Evolutionary conservation across 2,113 vertebrate genomes (phyloP), one percentile per base, ranked within the genome.

Genomic region (Menura novaehollandiae): DNA sequence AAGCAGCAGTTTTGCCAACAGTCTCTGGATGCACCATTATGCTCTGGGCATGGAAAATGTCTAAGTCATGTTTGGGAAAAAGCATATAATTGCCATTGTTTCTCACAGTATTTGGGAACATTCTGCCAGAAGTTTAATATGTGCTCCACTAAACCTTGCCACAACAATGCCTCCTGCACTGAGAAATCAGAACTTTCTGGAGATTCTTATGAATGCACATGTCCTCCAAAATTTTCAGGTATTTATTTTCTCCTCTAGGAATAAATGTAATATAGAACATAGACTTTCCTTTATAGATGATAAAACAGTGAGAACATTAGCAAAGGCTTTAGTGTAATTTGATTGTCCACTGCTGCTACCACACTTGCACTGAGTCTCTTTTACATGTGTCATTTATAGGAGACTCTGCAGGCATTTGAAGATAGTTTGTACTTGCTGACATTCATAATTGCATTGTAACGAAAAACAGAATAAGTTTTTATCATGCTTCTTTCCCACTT

Each of bases 21-120:
- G 32, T 97, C 95, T 74, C 95, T 94, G 47, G 96, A 93, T 39
- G 90, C 97, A 67, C 96, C 93, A 1, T 95, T 98, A 16, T 99
- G 98, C 93, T 99, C 98, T 9, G 98, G 98, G 14, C 98, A 95
- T 47, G 99, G 98, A 32, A 93, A 96, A 95, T 99, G 98, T 92
- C 97, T 98, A 85, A 98, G 97, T 7, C 92, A 98, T 39, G 16
- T 93, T 67, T 97, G 98, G 98, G 98, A 98, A 27, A 95, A 96
- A n/a, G 69, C 66, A 7, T 99, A 98, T 62, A 86, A 39, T 67
- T 99, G 98, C 78, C 97, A 86, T 27, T 99, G 98, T 84, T 94
- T 94, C 39, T 88, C 96, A 71, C 95, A 89, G 26, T 98, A 98
- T 92, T 98, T 96, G 18, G 99, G 98, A 89, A 97, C 81, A 52